Conservation (phyloP, 2,888 invertebrate genomes). For the Leptinotarsa peninsularis region DNA sequence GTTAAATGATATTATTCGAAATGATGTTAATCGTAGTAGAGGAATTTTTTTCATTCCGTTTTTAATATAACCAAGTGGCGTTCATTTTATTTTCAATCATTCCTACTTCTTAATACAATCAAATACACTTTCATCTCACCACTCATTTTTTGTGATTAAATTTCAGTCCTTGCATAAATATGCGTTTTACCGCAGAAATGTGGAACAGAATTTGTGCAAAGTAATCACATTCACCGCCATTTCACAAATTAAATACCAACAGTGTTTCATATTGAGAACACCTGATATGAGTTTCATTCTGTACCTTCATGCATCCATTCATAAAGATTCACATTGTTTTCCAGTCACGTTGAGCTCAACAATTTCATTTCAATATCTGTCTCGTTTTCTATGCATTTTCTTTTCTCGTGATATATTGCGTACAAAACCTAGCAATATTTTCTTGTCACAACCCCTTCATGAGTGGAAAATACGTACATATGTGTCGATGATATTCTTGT, state of each 20-base stretch:
- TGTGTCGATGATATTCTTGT: no score
- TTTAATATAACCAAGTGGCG: no score
- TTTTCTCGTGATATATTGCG: not conserved
- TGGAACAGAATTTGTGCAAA: not conserved
- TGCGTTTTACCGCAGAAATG: not conserved
- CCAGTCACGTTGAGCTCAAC: not conserved
- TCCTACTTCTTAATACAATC: no score
- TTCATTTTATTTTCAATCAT: no score
- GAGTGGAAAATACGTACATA: no score
- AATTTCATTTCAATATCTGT: constrained; percentile 4
- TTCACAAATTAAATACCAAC: constrained; percentile 7
- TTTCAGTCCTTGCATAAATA: not conserved
- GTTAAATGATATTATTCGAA: no score
- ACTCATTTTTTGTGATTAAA: not conserved
- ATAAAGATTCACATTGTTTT: constrained; percentile 1
- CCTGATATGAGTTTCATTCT: not conserved
- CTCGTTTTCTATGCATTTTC: not conserved
- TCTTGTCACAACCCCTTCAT: no score
- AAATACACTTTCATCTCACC: not conserved
- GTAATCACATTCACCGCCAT: constrained; percentile 10
- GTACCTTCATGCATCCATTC: not conserved
- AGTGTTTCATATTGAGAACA: not conserved
- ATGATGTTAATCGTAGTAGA: no score
- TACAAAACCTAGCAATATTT: no score
- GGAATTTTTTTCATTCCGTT: no score